Percentiles rank a stretch among this genome's conserved stretches.
phyloP scores from a whole-genome alignment of 2,888 invertebrate genomes.

The Nematopogon swammerdamellus region DNA sequence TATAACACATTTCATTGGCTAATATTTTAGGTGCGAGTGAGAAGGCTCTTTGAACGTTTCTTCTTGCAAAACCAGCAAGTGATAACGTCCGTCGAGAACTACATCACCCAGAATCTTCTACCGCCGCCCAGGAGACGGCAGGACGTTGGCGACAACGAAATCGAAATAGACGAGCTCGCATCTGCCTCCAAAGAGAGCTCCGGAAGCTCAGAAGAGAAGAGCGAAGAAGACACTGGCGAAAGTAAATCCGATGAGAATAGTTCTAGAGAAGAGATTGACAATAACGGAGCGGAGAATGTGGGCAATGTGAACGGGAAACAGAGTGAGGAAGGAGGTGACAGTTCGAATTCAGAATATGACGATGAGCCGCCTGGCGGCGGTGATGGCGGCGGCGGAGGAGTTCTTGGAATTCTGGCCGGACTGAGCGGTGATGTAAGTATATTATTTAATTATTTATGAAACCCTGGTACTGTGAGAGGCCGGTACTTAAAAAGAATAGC shows the following conservation, averaged over 20 bases:
- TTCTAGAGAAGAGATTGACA: conserved; percentile 6
- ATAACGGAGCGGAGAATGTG: conserved; percentile 9
- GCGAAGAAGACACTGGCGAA: neutral
- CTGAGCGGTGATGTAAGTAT: conserved; percentile 43
- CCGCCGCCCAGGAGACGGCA: conserved; percentile 18
- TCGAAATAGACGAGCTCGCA: conserved; percentile 20
- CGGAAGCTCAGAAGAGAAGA: conserved; percentile 7
- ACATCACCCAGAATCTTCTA: neutral
- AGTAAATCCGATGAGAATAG: too few relatives aligned
- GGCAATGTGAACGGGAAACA: conserved; percentile 4
- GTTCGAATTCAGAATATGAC: conserved; percentile 23
- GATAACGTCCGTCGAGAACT: neutral
- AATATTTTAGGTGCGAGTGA: neutral
- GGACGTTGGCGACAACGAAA: conserved; percentile 23
- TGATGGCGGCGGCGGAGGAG: conserved; percentile 45
- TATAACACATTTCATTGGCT: neutral
- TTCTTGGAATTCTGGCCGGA: conserved; percentile 40
- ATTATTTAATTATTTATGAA: conserved; percentile 1
- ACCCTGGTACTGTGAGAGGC: neutral
- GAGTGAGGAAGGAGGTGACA: conserved; percentile 19
- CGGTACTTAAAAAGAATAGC: too few relatives aligned
- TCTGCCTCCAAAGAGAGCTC: conserved; percentile 21
- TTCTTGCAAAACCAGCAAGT: neutral
- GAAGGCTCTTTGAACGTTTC: neutral
- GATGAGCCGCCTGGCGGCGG: conserved; percentile 33